Evolutionary conservation across 2,888 invertebrate genomes (phyloP).

Genomic region (Scaeva pyrastri): DNA sequence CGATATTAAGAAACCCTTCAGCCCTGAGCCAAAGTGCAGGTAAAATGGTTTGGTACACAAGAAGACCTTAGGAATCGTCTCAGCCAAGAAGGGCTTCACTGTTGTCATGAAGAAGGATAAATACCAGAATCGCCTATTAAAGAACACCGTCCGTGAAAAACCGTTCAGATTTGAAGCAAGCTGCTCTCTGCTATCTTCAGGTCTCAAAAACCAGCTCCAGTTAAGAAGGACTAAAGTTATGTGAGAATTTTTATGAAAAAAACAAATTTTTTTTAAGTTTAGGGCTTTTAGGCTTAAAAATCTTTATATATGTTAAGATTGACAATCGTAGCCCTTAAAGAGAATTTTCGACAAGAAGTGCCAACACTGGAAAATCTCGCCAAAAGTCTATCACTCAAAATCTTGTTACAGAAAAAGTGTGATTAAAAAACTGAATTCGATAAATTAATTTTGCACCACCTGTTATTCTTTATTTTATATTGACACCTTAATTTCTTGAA

Average conservation of each 20-base stretch:
- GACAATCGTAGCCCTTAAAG: too few species aligned
- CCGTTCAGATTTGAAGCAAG: slow-evolving; percentile 94
- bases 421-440: too few species aligned
- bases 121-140: slow-evolving; percentile 90
- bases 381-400: too few species aligned
- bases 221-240: slow-evolving; percentile 90
- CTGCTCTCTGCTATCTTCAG: slow-evolving; percentile 95
- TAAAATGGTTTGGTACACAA: slow-evolving; percentile 97
- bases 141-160: slow-evolving; percentile 91
- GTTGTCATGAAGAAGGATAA: slow-evolving; percentile 93
- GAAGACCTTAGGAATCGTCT: slow-evolving; percentile 94
- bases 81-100: slow-evolving; percentile 96
- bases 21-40: slow-evolving; percentile 92
- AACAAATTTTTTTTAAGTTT: slow-evolving; percentile 44
- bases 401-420: too few species aligned
- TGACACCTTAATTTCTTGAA: not conserved
- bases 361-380: too few species aligned
- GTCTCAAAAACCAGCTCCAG: slow-evolving; percentile 94
- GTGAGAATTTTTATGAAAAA: slow-evolving; percentile 35
- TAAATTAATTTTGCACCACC: too few species aligned
- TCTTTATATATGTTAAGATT: too few species aligned
- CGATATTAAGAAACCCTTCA: slow-evolving; percentile 84
- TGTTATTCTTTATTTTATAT: not conserved
- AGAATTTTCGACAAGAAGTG: too few species aligned
- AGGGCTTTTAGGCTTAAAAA: too few species aligned